Conservation (phyloP, 1,140 invertebrate genomes). For the Dendroctonus valens region DNA sequence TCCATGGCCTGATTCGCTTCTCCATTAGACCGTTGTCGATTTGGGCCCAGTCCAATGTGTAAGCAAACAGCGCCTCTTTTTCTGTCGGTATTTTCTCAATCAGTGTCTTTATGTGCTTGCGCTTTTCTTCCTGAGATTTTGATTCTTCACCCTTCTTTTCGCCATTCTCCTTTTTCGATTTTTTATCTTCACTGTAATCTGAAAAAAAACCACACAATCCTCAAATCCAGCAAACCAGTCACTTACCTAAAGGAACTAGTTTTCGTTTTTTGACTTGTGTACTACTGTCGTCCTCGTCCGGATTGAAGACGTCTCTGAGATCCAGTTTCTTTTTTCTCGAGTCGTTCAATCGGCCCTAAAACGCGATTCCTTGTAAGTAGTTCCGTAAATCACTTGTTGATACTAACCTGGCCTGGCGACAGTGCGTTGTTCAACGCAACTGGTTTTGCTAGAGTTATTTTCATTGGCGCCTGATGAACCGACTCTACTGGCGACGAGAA, state of each 20-base stretch:
- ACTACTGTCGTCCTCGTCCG: constrained; percentile 77
- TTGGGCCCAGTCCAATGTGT: constrained; percentile 85
- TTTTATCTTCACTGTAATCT: constrained; percentile 70
- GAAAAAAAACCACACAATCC: constrained; percentile 20
- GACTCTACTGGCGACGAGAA: constrained; percentile 44
- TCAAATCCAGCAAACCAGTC: not conserved
- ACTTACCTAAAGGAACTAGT: constrained; percentile 73
- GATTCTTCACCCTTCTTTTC: constrained; percentile 66
- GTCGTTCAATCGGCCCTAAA: too few relatives aligned
- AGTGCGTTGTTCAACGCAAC: constrained; percentile 42
- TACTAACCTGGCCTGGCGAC: constrained; percentile 48
- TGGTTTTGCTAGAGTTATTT: constrained; percentile 48
- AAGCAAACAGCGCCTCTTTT: constrained; percentile 93
- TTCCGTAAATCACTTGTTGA: not conserved
- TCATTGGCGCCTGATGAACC: constrained; percentile 38
- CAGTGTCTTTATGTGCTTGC: constrained; percentile 92
- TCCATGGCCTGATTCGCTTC: constrained; percentile 96
- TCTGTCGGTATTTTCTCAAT: constrained; percentile 98
- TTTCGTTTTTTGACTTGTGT: constrained; percentile 73
- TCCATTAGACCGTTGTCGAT: constrained; percentile 82
- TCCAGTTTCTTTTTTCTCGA: constrained; percentile 56
- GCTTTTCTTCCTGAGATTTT: constrained; percentile 89
- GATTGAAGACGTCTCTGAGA: constrained; percentile 88
- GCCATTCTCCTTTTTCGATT: constrained; percentile 60
- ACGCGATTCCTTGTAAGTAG: constrained; percentile 3